Conservation (phyloP, 2,113 vertebrate species). For the Pleuronectes platessa region DNA sequence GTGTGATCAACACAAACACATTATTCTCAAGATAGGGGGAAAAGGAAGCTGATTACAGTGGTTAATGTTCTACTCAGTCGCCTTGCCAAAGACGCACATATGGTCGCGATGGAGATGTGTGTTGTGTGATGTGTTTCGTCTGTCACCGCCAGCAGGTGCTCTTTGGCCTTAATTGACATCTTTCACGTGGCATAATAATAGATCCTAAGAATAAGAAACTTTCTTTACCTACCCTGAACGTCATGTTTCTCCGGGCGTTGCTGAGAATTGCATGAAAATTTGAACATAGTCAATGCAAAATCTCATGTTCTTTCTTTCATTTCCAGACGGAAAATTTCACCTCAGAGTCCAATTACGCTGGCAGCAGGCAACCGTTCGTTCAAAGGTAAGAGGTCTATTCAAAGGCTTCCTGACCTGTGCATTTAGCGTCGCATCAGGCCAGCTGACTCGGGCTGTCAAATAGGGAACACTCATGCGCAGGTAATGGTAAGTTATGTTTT, state of each 20-base stretch:
- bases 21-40: conserved; percentile 75
- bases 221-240: conserved; percentile 23
- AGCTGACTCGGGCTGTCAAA: conserved; percentile 58
- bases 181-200: conserved; percentile 9
- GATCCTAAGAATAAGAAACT: not conserved
- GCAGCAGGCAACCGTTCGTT: conserved; percentile 99
- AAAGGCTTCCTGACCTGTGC: conserved; percentile 72
- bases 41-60: conserved; percentile 71
- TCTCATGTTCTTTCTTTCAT: conserved; percentile 64
- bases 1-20: conserved; percentile 82
- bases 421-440: conserved; percentile 60
- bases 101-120: conserved; percentile 61
- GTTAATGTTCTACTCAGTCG: conserved; percentile 63
- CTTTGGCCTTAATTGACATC: conserved; percentile 36
- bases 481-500: conserved; percentile 56
- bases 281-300: conserved; percentile 32
- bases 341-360: conserved; percentile 99
- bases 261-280: not conserved
- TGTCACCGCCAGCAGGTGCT: conserved; percentile 45
- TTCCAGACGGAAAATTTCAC: conserved; percentile 99
- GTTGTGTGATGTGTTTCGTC: conserved; percentile 53
- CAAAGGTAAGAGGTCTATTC: conserved; percentile 98
- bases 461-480: conserved; percentile 37
- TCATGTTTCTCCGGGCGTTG: conserved; percentile 15
- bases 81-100: conserved; percentile 72